These are phyloP conservation scores for Rhagonycha lutea DNA, from an alignment of 2,888 invertebrate species.

Conservation along the genomic window DNA sequence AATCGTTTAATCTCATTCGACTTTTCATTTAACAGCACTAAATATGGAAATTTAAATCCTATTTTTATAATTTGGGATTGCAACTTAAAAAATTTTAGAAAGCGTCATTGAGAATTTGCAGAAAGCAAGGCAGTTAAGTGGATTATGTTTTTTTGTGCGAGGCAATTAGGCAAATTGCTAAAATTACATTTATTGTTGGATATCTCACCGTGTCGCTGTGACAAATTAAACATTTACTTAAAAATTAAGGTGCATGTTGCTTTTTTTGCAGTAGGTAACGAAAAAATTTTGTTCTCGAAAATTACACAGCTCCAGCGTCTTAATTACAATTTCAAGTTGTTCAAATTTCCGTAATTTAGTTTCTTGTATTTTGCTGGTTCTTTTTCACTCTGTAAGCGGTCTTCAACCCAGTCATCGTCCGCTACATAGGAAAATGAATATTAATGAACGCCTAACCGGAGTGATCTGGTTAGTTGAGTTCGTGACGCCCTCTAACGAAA, in stretches of 20 bases:
- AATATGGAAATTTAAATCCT: neutral
- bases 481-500: too few species aligned
- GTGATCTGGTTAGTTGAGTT: too few species aligned
- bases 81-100: neutral
- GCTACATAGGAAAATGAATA: too few species aligned
- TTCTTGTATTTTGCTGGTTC: neutral
- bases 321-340: neutral
- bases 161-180: neutral
- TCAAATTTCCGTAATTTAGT: neutral
- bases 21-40: neutral
- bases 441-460: too few species aligned
- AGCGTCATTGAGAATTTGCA: neutral
- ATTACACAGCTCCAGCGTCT: neutral
- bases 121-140: neutral
- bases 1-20: slow-evolving; percentile 6
- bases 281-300: neutral
- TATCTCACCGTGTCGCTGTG: neutral
- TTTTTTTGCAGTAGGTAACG: neutral
- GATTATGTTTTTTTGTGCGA: neutral
- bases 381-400: too few species aligned
- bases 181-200: neutral
- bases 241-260: neutral
- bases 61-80: neutral
- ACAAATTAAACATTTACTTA: neutral
- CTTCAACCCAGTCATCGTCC: too few species aligned